Conservation (phyloP, 2,797 vertebrate species). For the Acipenser ruthenus region DNA sequence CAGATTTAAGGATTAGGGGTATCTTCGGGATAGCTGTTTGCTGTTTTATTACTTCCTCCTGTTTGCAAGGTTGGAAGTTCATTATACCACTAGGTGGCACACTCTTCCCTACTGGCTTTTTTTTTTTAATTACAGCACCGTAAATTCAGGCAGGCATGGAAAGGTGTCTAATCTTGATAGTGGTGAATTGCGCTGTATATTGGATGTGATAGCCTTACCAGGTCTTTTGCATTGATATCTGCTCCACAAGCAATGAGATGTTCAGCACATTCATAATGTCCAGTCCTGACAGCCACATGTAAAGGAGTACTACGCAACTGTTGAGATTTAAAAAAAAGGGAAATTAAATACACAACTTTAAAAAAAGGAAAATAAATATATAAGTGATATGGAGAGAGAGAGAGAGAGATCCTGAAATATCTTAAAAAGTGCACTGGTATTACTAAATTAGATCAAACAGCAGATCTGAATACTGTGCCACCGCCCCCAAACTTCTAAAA, state of each 20-base stretch:
- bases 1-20: neutral
- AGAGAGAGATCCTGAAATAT: too few species aligned
- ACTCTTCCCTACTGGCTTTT: too few species aligned
- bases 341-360: too few species aligned
- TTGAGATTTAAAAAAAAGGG: too few species aligned
- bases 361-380: neutral
- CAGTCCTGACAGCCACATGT: conserved; percentile 85
- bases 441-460: too few species aligned
- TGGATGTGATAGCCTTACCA: conserved; percentile 54
- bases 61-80: neutral
- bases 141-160: too few species aligned
- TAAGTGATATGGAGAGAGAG: neutral
- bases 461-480: too few species aligned
- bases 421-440: too few species aligned
- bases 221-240: conserved; percentile 81
- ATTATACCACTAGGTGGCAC: too few species aligned
- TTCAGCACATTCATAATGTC: conserved; percentile 80
- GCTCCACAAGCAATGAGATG: conserved; percentile 90
- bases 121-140: too few species aligned
- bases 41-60: neutral
- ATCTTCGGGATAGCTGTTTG: neutral
- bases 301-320: conserved; percentile 84
- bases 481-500: too few species aligned
- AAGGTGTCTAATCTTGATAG: too few species aligned
- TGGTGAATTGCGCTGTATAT: neutral